Base-by-base conservation (phyloP, 2,888 invertebrate genomes). In the Drosophila diplacantha region DNA sequence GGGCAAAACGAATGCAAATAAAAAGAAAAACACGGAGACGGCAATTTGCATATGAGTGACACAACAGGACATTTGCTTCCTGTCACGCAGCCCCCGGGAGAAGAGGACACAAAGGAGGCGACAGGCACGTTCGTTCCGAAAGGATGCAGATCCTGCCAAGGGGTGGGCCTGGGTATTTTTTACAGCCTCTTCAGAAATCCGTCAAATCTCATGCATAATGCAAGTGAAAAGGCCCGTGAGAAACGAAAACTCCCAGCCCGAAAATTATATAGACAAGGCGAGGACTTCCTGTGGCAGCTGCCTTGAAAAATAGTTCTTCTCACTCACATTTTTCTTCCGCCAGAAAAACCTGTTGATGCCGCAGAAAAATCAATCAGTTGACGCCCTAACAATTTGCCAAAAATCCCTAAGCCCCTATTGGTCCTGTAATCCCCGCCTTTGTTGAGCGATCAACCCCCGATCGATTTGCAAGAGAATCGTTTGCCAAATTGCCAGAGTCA, bases 41-140 rank as follows among this genome's bases (percentile, higher is more conserved):
- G 64, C 76, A 84, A 84, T 81, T 81, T 81, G 83, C 84, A 81
- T 81, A 81, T 84, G 83, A 84, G 81, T 81, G 81, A 82, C 81
- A 84, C 81, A 76, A 76, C 81, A 84, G 81, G 81, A 81, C 81
- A 81, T 71, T 73, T 57, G 71, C 84, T 75, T 83, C 80, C 84
- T 84, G 76, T 73, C 76, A 81, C 73, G 69, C 74, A 78, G 72
- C 26, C 71, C 62, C 51, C 41, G 41, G 26, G 31, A 44, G 59
- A 43, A 57, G 58, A 55, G 56, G 57, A 39, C 54, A 55, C 52
- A 65, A 62, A 60, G 41, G 51, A 55, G 41, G 70, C 59, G 71
- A 74, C 64, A 62, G 71, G 73, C 82, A 76, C 75, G 79, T 76
- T 71, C 73, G 44, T 46, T 31, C 31, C 44, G 44, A 46, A 49